Conservation (phyloP, 2,888 invertebrate genomes). For the Drosophila pullipes region DNA sequence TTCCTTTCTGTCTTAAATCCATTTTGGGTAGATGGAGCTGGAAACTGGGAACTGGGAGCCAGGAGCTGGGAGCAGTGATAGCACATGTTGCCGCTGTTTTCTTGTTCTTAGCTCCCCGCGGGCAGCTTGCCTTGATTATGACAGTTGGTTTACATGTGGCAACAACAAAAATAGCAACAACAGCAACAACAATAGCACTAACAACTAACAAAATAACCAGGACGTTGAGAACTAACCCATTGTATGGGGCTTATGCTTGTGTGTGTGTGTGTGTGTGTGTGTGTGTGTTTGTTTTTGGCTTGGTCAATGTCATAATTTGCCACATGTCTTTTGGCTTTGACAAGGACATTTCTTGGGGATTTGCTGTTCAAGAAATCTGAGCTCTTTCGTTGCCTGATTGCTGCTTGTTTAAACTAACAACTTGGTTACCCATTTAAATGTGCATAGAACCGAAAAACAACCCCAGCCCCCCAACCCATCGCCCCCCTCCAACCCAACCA, state of each 20-base stretch:
- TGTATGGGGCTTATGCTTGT: constrained; percentile 39
- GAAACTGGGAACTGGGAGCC: not conserved
- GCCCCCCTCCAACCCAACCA: not conserved
- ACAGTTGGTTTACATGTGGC: constrained; percentile 69
- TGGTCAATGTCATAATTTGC: constrained; percentile 74
- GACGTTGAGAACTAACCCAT: constrained; percentile 40
- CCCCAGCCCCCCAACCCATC: too few relatives aligned
- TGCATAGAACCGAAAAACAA: constrained; percentile 24
- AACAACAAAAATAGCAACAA: constrained; percentile 35
- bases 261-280: not conserved
- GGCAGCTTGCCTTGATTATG: constrained; percentile 77
- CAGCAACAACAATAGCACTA: constrained; percentile 15
- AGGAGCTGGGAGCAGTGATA: constrained; percentile 28
- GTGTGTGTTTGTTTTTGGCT: constrained; percentile 16
- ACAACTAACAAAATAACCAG: constrained; percentile 24
- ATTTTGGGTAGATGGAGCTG: constrained; percentile 13
- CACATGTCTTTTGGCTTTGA: constrained; percentile 56
- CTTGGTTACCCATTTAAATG: constrained; percentile 65
- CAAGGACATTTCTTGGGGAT: constrained; percentile 66
- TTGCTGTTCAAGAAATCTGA: constrained; percentile 32
- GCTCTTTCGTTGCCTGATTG: constrained; percentile 53
- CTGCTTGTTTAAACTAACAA: constrained; percentile 53
- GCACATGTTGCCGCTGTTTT: constrained; percentile 58
- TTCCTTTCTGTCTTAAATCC: constrained; percentile 6
- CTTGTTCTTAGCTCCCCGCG: constrained; percentile 59